Conservation (phyloP, 2,797 vertebrate species). For the Halcyon leucocephala region DNA sequence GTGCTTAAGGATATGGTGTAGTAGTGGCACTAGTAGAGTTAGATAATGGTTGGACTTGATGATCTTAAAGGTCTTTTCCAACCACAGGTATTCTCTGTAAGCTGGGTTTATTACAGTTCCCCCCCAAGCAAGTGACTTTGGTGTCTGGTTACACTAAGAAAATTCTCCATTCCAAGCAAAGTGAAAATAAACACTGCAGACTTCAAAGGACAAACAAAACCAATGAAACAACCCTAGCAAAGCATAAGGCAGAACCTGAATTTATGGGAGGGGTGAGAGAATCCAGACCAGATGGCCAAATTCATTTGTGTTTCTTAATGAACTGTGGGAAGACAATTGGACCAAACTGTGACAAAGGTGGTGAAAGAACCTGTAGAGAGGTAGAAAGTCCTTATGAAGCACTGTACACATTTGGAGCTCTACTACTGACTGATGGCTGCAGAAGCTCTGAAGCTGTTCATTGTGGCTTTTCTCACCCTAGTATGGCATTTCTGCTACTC, state of each 20-base stretch:
- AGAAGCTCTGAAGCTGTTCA: neutral
- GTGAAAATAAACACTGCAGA: neutral
- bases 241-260: neutral
- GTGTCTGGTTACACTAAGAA: neutral
- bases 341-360: neutral
- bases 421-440: neutral
- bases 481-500: neutral
- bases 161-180: neutral
- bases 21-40: too few relatives aligned
- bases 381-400: neutral
- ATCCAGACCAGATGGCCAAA: neutral
- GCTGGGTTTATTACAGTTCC: neutral
- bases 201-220: neutral
- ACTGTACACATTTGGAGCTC: neutral
- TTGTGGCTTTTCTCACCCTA: neutral
- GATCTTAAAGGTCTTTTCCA: too few relatives aligned
- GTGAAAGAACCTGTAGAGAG: neutral
- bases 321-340: neutral
- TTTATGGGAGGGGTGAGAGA: neutral
- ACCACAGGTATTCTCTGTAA: neutral
- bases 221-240: neutral
- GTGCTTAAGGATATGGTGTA: too few relatives aligned
- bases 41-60: too few relatives aligned
- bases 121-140: neutral
- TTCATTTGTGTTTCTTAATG: neutral